A percentile compares a stretch with the other conserved stretches of the same genome.
Evolutionary conservation across 2,113 vertebrate species (phyloP).

Genomic region (Atractosteus spatula): DNA sequence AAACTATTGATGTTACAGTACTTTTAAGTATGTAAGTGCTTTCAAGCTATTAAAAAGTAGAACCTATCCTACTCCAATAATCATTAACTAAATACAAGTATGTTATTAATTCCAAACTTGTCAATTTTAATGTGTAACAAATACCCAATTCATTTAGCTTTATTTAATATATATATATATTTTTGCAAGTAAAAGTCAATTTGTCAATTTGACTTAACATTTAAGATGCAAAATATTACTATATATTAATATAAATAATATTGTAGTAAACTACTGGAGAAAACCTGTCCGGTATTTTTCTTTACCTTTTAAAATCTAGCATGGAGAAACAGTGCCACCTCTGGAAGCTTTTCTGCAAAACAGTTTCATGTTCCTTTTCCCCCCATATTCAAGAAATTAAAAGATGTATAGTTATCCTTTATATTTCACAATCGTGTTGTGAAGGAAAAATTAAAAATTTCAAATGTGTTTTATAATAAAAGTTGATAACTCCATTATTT

Average conservation of each 20-base stretch:
- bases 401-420: background rate
- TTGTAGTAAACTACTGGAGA: conserved; percentile 1
- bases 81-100: background rate
- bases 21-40: conserved; percentile 2
- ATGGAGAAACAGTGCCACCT: conserved; percentile 46
- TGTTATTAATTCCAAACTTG: conserved; percentile 1
- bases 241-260: conserved; percentile 5
- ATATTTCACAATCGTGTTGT: conserved; percentile 1
- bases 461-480: background rate
- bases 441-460: conserved; percentile 6
- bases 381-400: background rate
- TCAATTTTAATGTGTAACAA: conserved; percentile 7
- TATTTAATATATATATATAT: background rate
- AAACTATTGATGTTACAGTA: background rate
- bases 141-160: background rate
- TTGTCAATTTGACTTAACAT: conserved; percentile 4
- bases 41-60: conserved; percentile 1
- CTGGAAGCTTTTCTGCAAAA: conserved; percentile 16
- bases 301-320: background rate
- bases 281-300: background rate
- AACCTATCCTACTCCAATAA: background rate
- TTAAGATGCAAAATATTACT: background rate
- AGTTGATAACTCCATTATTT: background rate
- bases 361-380: background rate
- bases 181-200: background rate